Percentiles rank a stretch among this genome's conserved stretches.
Evolutionary conservation across 2,888 invertebrate genomes (phyloP).

Genomic region (Melangyna quadrimaculata): DNA sequence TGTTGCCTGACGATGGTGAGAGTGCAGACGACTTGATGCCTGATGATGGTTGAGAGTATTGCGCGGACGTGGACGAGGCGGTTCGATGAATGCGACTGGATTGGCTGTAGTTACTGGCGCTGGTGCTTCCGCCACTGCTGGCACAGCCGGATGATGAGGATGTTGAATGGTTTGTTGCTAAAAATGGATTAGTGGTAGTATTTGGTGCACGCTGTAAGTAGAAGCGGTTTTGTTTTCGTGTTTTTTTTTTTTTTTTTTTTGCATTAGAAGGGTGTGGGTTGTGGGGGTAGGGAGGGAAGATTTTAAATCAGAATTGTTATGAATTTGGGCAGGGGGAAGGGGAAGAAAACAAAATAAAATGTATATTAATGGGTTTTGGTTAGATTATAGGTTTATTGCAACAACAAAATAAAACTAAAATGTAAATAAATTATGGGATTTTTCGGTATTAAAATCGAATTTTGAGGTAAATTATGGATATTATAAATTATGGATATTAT

Average conservation of each 20-base stretch:
- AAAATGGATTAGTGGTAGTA: slow-evolving; percentile 79
- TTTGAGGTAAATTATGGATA: not conserved
- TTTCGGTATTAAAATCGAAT: slow-evolving; percentile 22
- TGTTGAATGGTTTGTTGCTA: slow-evolving; percentile 78
- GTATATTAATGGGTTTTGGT: slow-evolving; percentile 47
- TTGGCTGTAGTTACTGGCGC: slow-evolving; percentile 68
- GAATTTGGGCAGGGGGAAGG: slow-evolving; percentile 22
- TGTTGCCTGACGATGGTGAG: slow-evolving; percentile 51
- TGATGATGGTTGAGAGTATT: slow-evolving; percentile 70
- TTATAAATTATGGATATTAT: no score
- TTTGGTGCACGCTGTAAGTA: slow-evolving; percentile 77
- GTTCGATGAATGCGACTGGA: slow-evolving; percentile 61
- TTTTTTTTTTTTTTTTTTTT: slow-evolving; percentile 71
- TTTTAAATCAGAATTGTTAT: slow-evolving; percentile 1
- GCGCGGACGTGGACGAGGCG: slow-evolving; percentile 67
- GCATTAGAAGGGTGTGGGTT: slow-evolving; percentile 27
- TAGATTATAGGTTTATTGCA: slow-evolving; percentile 41
- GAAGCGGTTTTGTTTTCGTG: slow-evolving; percentile 70
- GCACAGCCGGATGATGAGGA: slow-evolving; percentile 73
- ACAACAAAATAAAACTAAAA: no score
- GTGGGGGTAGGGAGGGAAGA: slow-evolving; percentile 23
- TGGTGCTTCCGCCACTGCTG: slow-evolving; percentile 69
- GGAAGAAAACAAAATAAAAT: slow-evolving; percentile 58
- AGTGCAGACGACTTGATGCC: slow-evolving; percentile 73
- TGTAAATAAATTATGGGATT: not conserved